These are phyloP conservation scores for Morone chrysops DNA, from an alignment of 2,113 vertebrate genomes.

Conservation along the genomic window DNA sequence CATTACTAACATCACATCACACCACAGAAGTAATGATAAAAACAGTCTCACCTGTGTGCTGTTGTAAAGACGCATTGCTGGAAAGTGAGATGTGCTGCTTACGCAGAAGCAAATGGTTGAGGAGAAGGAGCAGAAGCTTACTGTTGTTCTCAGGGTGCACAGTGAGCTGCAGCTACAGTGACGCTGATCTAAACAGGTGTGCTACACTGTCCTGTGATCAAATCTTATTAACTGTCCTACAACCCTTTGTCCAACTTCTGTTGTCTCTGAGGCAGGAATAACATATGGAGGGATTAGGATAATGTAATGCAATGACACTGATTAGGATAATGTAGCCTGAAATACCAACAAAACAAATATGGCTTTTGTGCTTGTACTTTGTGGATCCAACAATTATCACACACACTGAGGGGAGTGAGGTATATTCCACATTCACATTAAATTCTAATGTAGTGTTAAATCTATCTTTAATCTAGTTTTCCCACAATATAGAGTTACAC, in stretches of 20 bases:
- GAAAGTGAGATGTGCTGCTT: background rate
- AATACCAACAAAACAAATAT: background rate
- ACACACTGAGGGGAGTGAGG: background rate
- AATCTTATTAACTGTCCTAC: conserved; percentile 59
- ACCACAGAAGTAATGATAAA: background rate
- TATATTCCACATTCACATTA: background rate
- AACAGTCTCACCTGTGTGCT: conserved; percentile 44
- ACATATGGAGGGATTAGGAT: conserved; percentile 47
- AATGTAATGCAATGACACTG: background rate
- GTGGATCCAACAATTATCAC: background rate
- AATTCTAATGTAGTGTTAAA: background rate
- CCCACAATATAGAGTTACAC: background rate
- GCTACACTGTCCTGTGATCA: conserved; percentile 14
- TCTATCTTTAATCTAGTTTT: background rate
- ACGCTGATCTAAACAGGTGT: conserved; percentile 53
- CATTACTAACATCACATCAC: background rate
- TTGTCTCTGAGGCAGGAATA: conserved; percentile 23
- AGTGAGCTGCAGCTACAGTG: background rate
- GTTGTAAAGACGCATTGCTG: conserved; percentile 54
- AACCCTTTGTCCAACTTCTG: conserved; percentile 52
- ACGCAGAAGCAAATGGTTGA: background rate
- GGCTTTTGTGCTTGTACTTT: background rate
- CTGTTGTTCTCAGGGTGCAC: background rate
- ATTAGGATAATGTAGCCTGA: background rate
- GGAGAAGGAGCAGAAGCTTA: background rate